Percentiles rank a stretch among this genome's conserved stretches.
Evolutionary conservation across 2,888 invertebrate species (phyloP).

Genomic region (Ichneumon xanthorius): DNA sequence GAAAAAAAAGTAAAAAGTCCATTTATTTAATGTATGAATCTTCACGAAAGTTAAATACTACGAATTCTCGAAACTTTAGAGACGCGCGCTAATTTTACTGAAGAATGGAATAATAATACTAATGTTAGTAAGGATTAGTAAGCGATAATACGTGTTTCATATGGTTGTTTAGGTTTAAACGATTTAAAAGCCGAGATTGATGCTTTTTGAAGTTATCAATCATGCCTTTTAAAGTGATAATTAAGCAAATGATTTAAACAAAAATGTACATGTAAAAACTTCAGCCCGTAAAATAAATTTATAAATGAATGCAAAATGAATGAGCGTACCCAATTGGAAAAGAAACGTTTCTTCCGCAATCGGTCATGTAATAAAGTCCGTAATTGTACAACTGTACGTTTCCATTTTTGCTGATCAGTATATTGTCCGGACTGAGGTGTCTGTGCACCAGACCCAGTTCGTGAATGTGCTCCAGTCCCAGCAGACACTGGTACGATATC

Average conservation of each 20-base stretch:
- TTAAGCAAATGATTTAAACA: neutral
- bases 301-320: constrained; percentile 77
- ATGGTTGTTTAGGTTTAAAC: too few species aligned
- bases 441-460: constrained; percentile 91
- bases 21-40: too few species aligned
- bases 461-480: constrained; percentile 91
- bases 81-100: too few species aligned
- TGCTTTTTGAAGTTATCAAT: too few species aligned
- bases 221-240: too few species aligned
- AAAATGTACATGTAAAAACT: neutral
- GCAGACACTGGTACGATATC: constrained; percentile 91
- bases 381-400: constrained; percentile 95
- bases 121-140: too few species aligned
- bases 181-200: too few species aligned
- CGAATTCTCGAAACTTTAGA: too few species aligned
- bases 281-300: neutral
- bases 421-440: constrained; percentile 93
- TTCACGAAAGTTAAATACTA: too few species aligned
- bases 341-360: constrained; percentile 93
- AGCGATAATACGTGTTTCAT: too few species aligned
- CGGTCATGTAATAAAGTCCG: constrained; percentile 97
- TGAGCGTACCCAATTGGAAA: constrained; percentile 92
- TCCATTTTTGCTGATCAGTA: constrained; percentile 90
- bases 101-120: too few species aligned
- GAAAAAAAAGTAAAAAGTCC: constrained; percentile 71